These are phyloP conservation scores for Neodiprion pinetum DNA, from an alignment of 1,140 invertebrate species.

Conservation along the genomic window DNA sequence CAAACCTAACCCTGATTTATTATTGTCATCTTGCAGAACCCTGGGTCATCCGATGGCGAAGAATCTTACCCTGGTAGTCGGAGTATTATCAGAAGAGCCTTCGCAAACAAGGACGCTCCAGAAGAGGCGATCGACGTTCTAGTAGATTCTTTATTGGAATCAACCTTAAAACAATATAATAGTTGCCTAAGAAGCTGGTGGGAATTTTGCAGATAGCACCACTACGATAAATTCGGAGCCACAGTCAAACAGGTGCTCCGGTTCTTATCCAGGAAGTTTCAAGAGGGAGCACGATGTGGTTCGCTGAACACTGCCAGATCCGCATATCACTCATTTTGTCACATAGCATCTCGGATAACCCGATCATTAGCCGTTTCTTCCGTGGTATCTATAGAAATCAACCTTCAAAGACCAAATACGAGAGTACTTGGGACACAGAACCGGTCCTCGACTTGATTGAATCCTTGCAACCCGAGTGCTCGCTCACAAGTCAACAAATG, in stretches of 20 bases:
- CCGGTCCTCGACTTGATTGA: conserved; percentile 30
- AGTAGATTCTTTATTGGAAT: conserved; percentile 38
- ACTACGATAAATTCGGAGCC: conserved; percentile 28
- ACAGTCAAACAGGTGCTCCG: conserved; percentile 24
- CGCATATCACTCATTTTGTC: conserved; percentile 25
- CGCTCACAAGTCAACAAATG: conserved; percentile 1
- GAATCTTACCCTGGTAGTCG: conserved; percentile 32
- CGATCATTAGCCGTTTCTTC: conserved; percentile 30
- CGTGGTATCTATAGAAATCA: conserved; percentile 31
- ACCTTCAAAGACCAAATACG: conserved; percentile 34
- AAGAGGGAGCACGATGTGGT: conserved; percentile 31
- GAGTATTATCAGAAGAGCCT: conserved; percentile 31
- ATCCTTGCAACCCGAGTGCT: neutral
- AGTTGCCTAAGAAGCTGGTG: conserved; percentile 42
- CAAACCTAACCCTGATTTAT: conserved; percentile 14
- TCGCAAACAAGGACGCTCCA: conserved; percentile 14
- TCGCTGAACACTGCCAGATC: conserved; percentile 30
- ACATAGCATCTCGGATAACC: conserved; percentile 16
- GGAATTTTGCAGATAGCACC: conserved; percentile 37
- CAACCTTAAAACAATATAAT: conserved; percentile 43
- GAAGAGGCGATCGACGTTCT: conserved; percentile 32
- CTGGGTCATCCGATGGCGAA: conserved; percentile 7
- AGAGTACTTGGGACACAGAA: conserved; percentile 29
- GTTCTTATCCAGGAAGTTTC: conserved; percentile 33
- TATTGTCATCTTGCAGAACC: conserved; percentile 12